Evolutionary conservation across 2,888 invertebrate species (phyloP), one percentile per base, ranked within the genome.

Genomic region (Magallana nippona): DNA sequence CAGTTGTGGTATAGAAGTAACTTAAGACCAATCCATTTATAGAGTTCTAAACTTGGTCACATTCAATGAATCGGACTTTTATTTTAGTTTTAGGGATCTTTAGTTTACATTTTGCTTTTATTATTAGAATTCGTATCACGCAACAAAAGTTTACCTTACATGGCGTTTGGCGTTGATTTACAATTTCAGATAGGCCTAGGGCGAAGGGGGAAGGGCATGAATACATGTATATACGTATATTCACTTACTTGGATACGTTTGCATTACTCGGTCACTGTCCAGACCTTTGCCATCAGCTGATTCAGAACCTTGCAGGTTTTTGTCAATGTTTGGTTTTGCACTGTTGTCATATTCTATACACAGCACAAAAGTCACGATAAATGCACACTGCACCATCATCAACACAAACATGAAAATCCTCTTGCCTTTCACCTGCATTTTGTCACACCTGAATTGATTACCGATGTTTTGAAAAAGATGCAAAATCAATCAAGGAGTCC

Each of bases 321-420:
- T 10, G 13, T 19, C 27, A 10, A 63, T 13, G 13, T 19, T 63
- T 11, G 63, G 63, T 63, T 22, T 63, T 22, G 63, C 63, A 22
- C 3, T 11, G 10, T 19, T 10, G 27, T 22, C 63, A 63, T 63
- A 63, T 10, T 63, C 22, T n/a, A 63, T 3, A 27, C 63, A 63
- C 63, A 63, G 22, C 27, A 63, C 63, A 63, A 63, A 63, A 22
- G 63, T 63, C 13, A 63, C 27, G 13, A 63, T 63, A 63, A 63
- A 63, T 27, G 27, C 27, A 27, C 63, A 63, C 11, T 63, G 63
- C 63, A 63, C 63, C 19, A 63, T 27, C 19, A 27, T 63, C 22
- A 63, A 27, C 13, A 63, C 63, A 27, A 63, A 63, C 22, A 63
- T 63, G 13, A 63, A 63, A 11, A 63, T 2, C 27, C 63, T 10